Conservation (phyloP, 1,140 invertebrate genomes). For the Caenorhabditis latens region DNA sequence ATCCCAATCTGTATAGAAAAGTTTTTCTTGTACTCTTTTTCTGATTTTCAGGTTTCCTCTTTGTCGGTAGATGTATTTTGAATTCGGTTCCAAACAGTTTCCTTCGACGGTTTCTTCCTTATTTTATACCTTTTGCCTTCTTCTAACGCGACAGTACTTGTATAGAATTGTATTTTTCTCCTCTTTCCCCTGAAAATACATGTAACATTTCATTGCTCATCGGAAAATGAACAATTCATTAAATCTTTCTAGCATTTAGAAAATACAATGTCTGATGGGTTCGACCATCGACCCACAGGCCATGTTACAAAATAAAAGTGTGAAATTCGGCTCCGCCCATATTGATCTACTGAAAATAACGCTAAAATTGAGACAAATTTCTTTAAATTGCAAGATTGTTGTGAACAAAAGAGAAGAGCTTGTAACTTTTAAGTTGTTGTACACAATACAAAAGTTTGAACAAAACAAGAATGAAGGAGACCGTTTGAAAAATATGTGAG, state of each 20-base stretch:
- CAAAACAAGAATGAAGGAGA: not conserved
- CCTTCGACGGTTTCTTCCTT: constrained; percentile 7
- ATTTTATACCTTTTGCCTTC: not conserved
- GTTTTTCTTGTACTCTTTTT: not conserved
- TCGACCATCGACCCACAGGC: no score
- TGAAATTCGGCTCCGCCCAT: no score
- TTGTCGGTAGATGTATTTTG: constrained; percentile 25
- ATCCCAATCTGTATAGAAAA: constrained; percentile 16
- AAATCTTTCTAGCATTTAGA: no score
- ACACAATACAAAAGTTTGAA: not conserved
- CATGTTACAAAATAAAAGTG: no score
- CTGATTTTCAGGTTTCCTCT: not conserved
- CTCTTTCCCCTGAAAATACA: no score
- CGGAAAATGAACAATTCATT: no score
- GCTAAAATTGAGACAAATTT: no score
- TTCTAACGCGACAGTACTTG: constrained; percentile 10
- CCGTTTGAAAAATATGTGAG: constrained; percentile 40
- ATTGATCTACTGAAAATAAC: no score
- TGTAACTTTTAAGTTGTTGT: not conserved
- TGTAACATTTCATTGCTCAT: not conserved
- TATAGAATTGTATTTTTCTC: constrained; percentile 30
- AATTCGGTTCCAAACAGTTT: constrained; percentile 34
- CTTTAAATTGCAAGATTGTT: no score
- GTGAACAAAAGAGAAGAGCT: no score
- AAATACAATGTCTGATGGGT: no score